Conservation (phyloP, 2,797 vertebrate genomes). For the Mallotus villosus region DNA sequence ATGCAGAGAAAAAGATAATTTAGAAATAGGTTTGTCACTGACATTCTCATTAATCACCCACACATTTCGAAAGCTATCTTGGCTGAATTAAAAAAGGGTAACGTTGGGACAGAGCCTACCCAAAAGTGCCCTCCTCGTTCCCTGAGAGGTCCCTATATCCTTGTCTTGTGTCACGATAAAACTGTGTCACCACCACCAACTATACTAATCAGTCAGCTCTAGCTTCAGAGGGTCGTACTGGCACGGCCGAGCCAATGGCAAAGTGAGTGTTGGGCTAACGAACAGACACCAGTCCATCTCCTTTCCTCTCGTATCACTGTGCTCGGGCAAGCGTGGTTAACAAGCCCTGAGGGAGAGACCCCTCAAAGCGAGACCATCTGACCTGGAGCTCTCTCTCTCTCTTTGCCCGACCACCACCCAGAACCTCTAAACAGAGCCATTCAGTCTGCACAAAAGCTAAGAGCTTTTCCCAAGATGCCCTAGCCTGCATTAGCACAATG, state of each 20-base stretch:
- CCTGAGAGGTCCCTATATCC: background rate
- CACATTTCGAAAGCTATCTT: background rate
- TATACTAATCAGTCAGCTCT: background rate
- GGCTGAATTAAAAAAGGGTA: background rate
- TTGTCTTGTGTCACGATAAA: background rate
- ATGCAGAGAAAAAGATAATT: background rate
- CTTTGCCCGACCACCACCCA: constrained; percentile 13
- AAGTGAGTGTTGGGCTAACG: background rate
- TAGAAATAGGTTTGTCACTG: background rate
- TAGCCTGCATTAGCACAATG: constrained; percentile 61
- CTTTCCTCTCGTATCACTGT: background rate
- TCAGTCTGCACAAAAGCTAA: constrained; percentile 54
- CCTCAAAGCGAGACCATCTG: background rate
- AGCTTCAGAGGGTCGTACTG: background rate
- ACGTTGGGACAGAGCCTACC: background rate
- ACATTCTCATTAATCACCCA: background rate
- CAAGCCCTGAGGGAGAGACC: background rate
- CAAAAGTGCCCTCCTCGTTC: background rate
- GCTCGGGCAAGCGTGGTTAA: background rate
- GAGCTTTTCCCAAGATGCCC: constrained; percentile 41
- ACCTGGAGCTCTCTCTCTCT: background rate
- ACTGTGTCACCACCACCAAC: background rate
- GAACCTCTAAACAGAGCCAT: constrained; percentile 43
- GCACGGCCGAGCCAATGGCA: background rate
- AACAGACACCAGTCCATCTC: background rate